phyloP scores from a whole-genome alignment of 2,113 vertebrate species.

The Craseonycteris thonglongyai region DNA sequence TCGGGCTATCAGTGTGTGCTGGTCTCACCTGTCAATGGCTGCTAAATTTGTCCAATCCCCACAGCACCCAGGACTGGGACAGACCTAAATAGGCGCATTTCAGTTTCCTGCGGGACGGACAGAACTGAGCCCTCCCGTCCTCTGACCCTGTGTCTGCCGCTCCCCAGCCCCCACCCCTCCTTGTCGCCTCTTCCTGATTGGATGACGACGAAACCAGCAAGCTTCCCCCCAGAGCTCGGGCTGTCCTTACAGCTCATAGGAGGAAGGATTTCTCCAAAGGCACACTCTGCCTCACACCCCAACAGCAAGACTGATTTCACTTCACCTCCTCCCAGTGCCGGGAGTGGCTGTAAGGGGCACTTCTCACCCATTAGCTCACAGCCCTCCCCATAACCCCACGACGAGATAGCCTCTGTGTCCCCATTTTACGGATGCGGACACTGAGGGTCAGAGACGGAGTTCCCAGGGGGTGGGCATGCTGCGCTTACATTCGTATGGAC shows the following conservation, averaged over 20 bases:
- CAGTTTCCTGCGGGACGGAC: slow-evolving; percentile 35
- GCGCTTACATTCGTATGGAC: too few relatives aligned
- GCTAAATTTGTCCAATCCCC: slow-evolving; percentile 66
- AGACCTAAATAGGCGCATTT: slow-evolving; percentile 63
- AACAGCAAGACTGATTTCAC: rapidly evolving
- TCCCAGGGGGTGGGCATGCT: rapidly evolving
- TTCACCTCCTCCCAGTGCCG: not conserved
- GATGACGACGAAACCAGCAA: not conserved
- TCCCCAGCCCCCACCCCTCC: not conserved
- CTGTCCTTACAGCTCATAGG: not conserved
- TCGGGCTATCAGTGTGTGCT: slow-evolving; percentile 21
- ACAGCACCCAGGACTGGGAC: not conserved
- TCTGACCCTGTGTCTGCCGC: not conserved
- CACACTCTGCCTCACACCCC: not conserved
- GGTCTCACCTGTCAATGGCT: slow-evolving; percentile 55
- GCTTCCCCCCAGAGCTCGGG: not conserved
- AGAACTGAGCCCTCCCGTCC: not conserved
- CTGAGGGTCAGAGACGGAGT: not conserved
- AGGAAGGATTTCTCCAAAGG: not conserved
- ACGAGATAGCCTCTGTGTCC: not conserved
- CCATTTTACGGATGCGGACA: not conserved
- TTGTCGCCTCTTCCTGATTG: not conserved
- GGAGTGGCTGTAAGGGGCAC: not conserved
- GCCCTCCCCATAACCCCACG: not conserved
- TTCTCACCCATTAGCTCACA: not conserved